These are phyloP conservation scores for Perdita meconis DNA, from an alignment of 2,888 invertebrate genomes.

Conservation along the genomic window DNA sequence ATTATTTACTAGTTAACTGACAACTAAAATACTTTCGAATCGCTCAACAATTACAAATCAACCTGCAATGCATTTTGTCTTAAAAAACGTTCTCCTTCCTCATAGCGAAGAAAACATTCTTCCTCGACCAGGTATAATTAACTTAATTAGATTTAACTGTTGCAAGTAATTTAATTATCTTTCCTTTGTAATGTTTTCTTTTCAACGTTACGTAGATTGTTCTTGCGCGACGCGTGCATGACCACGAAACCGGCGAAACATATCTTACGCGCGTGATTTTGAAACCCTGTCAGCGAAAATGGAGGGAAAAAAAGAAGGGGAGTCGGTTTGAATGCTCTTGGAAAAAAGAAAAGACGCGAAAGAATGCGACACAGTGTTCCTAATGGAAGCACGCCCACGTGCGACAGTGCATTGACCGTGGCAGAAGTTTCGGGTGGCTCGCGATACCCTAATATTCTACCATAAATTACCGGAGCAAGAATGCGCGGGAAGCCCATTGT, in stretches of 20 bases:
- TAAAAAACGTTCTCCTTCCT: no score
- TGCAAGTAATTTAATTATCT: no score
- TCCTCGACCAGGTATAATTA: no score
- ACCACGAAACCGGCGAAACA: neutral
- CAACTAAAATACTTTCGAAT: no score
- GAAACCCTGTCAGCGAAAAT: conserved; percentile 4
- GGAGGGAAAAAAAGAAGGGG: neutral
- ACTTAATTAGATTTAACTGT: no score
- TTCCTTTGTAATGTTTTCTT: no score
- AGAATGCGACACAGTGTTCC: conserved; percentile 53
- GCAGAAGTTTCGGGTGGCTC: conserved; percentile 54
- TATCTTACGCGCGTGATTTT: neutral
- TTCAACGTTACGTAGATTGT: no score
- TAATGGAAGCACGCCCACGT: conserved; percentile 58
- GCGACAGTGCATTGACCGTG: conserved; percentile 58
- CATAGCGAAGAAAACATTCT: no score
- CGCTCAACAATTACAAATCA: no score
- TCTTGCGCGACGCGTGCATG: no score
- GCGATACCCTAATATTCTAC: conserved; percentile 57
- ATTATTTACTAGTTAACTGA: no score
- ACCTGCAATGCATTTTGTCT: no score
- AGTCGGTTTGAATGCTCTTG: neutral
- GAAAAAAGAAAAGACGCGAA: conserved; percentile 29
- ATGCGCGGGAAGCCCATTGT: conserved; percentile 48
- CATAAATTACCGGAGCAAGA: conserved; percentile 63